A percentile compares a stretch with the other conserved stretches of the same genome.
Conservation (phyloP, 2,113 vertebrate species). For the Esox niger region DNA sequence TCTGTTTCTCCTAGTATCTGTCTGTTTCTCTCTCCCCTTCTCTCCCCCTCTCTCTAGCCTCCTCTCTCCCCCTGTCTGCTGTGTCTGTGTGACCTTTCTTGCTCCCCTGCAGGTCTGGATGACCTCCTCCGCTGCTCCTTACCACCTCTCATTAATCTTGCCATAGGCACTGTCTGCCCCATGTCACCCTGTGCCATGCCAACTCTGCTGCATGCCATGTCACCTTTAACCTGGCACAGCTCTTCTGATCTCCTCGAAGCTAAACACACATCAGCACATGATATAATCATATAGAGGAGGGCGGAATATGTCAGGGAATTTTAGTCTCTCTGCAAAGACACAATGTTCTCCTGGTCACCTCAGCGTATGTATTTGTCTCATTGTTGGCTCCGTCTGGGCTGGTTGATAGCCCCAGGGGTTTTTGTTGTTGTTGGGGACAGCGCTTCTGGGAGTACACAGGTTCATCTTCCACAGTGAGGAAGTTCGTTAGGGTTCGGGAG, state of each 20-base stretch:
- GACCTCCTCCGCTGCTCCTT: slow-evolving; percentile 48
- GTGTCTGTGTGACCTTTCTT: slow-evolving; percentile 32
- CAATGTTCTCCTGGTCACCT: too few relatives aligned
- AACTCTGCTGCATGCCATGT: neutral
- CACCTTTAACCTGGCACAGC: neutral
- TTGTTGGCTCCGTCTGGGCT: too few relatives aligned
- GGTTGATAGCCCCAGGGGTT: too few relatives aligned
- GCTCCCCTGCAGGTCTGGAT: neutral
- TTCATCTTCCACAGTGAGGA: too few relatives aligned
- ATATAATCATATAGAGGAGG: too few relatives aligned
- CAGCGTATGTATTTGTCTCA: too few relatives aligned
- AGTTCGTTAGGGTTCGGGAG: too few relatives aligned
- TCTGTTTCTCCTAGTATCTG: slow-evolving; percentile 8
- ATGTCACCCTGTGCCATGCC: slow-evolving; percentile 10
- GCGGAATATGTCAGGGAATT: too few relatives aligned
- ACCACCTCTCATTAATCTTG: slow-evolving; percentile 61
- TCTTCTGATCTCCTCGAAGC: neutral
- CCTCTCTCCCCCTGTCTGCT: slow-evolving; percentile 21
- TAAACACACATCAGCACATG: neutral
- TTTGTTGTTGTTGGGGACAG: too few relatives aligned
- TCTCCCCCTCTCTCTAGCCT: neutral
- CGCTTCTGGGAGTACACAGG: too few relatives aligned
- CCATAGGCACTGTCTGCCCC: slow-evolving; percentile 25
- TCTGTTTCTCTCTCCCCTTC: slow-evolving; percentile 6
- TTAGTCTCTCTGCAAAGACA: too few relatives aligned